Percentiles rank a stretch among this genome's conserved stretches.
These are phyloP conservation scores for Machaerirhynchus nigripectus DNA, from an alignment of 2,113 vertebrate genomes.

Conservation along the genomic window DNA sequence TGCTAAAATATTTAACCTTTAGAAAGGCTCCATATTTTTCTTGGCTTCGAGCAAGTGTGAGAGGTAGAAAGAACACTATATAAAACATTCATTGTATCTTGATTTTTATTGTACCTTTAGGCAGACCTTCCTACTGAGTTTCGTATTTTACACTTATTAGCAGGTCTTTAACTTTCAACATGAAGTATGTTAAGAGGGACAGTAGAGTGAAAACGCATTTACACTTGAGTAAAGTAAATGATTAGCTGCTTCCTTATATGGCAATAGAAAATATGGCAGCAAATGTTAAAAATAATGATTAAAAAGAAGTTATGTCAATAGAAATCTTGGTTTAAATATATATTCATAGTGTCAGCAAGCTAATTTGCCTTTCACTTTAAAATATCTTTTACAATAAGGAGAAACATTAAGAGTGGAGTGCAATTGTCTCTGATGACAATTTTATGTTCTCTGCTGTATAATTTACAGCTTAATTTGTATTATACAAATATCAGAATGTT, in stretches of 20 bases:
- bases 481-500: not conserved
- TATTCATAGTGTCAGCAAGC: not conserved
- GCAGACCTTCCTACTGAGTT: not conserved
- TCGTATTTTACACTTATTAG: constrained; percentile 15
- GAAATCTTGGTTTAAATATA: not conserved
- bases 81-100: constrained; percentile 37
- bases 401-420: not conserved
- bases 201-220: constrained; percentile 13
- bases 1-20: constrained; percentile 60
- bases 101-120: constrained; percentile 30
- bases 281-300: not conserved
- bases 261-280: not conserved
- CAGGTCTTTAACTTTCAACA: constrained; percentile 5
- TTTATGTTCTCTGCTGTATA: not conserved
- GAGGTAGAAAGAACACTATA: not conserved
- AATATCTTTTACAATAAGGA: not conserved
- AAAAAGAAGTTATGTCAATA: not conserved
- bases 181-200: not conserved
- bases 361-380: not conserved
- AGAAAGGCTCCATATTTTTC: constrained; percentile 39
- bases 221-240: not conserved
- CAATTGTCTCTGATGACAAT: not conserved
- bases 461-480: constrained; percentile 3
- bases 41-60: constrained; percentile 20
- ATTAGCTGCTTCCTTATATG: not conserved